A percentile compares a stretch with the other conserved stretches of the same genome.
Conservation (phyloP, 37 sponge, comb jelly and placozoan species). For the Spongia lamella region DNA sequence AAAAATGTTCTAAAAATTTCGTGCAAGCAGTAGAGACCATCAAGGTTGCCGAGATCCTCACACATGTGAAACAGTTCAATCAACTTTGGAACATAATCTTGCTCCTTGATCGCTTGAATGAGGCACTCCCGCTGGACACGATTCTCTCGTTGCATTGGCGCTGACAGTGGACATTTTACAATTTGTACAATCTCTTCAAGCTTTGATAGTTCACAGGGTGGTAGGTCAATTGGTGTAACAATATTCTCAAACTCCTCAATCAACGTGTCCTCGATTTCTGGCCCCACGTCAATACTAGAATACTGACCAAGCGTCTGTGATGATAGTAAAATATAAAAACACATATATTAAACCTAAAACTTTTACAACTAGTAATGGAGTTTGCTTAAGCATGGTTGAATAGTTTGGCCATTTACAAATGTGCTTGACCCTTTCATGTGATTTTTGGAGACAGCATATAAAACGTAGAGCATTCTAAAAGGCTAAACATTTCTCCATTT, state of each 20-base stretch:
- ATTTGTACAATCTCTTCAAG: slow-evolving; percentile 70
- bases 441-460: too few relatives aligned
- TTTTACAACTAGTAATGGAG: too few relatives aligned
- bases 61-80: slow-evolving; percentile 96
- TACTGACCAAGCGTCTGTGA: slow-evolving; percentile 53
- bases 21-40: slow-evolving; percentile 82
- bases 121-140: slow-evolving; percentile 36
- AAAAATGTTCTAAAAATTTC: slow-evolving; percentile 88
- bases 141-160: slow-evolving; percentile 2
- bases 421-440: too few relatives aligned
- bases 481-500: too few relatives aligned
- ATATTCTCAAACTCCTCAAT: slow-evolving; percentile 34
- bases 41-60: slow-evolving; percentile 88
- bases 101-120: slow-evolving; percentile 61
- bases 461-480: too few relatives aligned
- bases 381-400: too few relatives aligned
- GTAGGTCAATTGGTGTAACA: slow-evolving; percentile 71
- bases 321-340: neutral
- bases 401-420: too few relatives aligned
- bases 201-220: slow-evolving; percentile 86
- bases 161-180: slow-evolving; percentile 39
- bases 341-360: too few relatives aligned
- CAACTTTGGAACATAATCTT: slow-evolving; percentile 79
- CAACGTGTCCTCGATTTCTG: slow-evolving; percentile 45
- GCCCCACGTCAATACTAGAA: slow-evolving; percentile 10